These are phyloP conservation scores for Parapsyche elsis DNA, from an alignment of 1,140 invertebrate species.

Conservation along the genomic window DNA sequence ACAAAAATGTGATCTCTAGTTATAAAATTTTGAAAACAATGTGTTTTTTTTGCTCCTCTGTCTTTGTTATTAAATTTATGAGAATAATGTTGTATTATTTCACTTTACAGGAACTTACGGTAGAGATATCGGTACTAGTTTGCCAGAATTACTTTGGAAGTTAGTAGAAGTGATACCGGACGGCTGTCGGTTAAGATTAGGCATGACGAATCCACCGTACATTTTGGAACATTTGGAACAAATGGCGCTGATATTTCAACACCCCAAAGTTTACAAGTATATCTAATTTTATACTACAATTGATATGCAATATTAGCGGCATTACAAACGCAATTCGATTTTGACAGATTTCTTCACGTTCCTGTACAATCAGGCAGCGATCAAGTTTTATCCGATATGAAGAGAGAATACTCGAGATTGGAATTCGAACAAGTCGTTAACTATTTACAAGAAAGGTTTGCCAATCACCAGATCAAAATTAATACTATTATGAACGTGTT, in stretches of 20 bases:
- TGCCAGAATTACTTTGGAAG: constrained; percentile 88
- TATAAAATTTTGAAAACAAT: too few relatives aligned
- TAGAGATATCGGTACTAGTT: constrained; percentile 87
- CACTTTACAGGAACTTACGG: constrained; percentile 84
- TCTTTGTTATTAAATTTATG: not conserved
- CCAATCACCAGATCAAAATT: not conserved
- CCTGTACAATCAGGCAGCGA: constrained; percentile 98
- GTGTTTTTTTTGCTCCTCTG: too few relatives aligned
- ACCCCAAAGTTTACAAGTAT: constrained; percentile 87
- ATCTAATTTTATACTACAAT: not conserved
- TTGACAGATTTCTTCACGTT: constrained; percentile 88
- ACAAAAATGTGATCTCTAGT: not conserved
- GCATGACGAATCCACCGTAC: constrained; percentile 99
- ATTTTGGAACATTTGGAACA: constrained; percentile 95
- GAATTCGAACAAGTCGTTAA: constrained; percentile 94
- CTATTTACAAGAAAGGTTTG: constrained; percentile 78
- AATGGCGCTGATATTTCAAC: constrained; percentile 88
- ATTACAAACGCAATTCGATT: constrained; percentile 1
- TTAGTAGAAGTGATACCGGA: constrained; percentile 93
- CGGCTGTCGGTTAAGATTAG: constrained; percentile 87
- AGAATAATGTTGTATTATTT: constrained; percentile 4
- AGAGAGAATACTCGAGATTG: constrained; percentile 88
- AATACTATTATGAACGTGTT: too few relatives aligned
- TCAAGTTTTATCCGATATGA: constrained; percentile 94
- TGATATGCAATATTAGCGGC: not conserved